phyloP scores from a whole-genome alignment of 1,140 invertebrate genomes.

The Thaumatotibia leucotreta region DNA sequence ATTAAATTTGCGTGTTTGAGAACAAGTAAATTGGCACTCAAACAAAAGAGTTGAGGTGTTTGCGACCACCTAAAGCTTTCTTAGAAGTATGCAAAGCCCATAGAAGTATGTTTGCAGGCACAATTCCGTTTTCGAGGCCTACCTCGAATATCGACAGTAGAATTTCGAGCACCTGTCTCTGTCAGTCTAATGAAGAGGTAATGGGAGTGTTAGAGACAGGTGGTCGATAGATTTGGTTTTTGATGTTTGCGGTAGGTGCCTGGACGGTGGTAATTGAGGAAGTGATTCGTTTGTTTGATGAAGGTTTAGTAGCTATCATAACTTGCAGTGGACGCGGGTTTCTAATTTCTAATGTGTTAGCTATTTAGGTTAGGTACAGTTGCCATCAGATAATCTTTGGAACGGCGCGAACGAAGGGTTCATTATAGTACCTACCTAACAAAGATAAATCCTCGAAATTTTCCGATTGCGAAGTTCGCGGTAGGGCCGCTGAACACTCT shows the following conservation, averaged over 20 bases:
- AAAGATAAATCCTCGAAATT: too few relatives aligned
- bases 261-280: slow-evolving; percentile 10
- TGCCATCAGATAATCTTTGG: too few relatives aligned
- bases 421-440: too few relatives aligned
- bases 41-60: slow-evolving; percentile 6
- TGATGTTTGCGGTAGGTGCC: background rate
- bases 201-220: too few relatives aligned
- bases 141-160: too few relatives aligned
- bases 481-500: too few relatives aligned
- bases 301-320: background rate
- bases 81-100: background rate
- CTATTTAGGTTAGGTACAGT: background rate
- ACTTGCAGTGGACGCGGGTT: background rate
- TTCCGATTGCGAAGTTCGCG: too few relatives aligned
- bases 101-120: slow-evolving; percentile 3
- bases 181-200: too few relatives aligned
- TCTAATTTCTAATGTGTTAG: background rate
- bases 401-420: too few relatives aligned
- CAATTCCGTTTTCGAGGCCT: background rate
- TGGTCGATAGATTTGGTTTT: too few relatives aligned
- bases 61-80: slow-evolving; percentile 14
- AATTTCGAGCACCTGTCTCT: too few relatives aligned
- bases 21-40: slow-evolving; percentile 3
- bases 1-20: background rate
- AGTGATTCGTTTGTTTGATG: slow-evolving; percentile 5